A percentile compares a stretch with the other conserved stretches of the same genome.
phyloP scores from a whole-genome alignment of 2,113 vertebrate genomes.

The Xyrauchen texanus region DNA sequence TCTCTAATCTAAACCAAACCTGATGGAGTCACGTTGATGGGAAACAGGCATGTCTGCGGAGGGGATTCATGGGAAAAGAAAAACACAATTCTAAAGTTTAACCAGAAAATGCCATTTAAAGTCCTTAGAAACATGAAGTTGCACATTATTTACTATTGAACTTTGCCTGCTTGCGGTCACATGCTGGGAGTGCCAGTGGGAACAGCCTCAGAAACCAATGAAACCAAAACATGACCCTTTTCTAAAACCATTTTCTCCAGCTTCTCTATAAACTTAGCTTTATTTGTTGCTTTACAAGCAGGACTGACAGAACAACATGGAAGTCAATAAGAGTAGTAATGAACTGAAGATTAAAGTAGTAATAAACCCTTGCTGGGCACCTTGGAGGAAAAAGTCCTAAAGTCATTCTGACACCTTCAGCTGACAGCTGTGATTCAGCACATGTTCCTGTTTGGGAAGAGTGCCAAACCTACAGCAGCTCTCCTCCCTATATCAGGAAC shows the following conservation, averaged over 20 bases:
- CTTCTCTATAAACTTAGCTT: background rate
- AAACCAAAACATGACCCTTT: conserved; percentile 4
- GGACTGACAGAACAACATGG: background rate
- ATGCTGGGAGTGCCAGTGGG: background rate
- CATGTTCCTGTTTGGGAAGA: conserved; percentile 23
- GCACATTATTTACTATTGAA: background rate
- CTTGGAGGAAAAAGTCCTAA: background rate
- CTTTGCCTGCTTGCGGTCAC: background rate
- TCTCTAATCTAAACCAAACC: conserved; percentile 31
- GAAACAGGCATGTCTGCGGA: background rate
- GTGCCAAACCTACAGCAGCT: too few species aligned
- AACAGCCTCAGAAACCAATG: background rate
- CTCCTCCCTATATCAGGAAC: too few species aligned
- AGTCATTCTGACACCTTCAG: conserved; percentile 7
- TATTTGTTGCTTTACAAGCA: background rate
- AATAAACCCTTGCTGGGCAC: background rate
- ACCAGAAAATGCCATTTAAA: background rate
- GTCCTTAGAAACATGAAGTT: background rate
- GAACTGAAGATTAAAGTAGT: too few species aligned
- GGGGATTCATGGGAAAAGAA: background rate
- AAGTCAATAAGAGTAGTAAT: background rate
- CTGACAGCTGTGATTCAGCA: conserved; percentile 32
- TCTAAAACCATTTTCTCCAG: background rate
- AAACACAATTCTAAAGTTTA: background rate
- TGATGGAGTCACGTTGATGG: background rate